Percentiles rank a stretch among this genome's conserved stretches.
These are phyloP conservation scores for Sphenodon punctatus DNA, from an alignment of 2,797 vertebrate species.

Conservation along the genomic window DNA sequence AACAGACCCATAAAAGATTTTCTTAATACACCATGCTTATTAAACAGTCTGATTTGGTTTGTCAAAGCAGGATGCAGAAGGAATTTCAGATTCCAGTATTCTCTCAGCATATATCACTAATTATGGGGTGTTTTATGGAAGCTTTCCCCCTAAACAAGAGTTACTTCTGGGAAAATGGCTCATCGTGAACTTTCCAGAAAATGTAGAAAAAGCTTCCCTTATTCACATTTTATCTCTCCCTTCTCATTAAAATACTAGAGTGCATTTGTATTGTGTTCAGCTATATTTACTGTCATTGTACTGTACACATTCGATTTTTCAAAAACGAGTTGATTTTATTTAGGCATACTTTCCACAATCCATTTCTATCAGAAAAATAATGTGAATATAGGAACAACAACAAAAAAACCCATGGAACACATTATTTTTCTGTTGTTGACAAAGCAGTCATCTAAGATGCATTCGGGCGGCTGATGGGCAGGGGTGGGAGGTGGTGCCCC, in stretches of 20 bases:
- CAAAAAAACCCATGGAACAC: not conserved
- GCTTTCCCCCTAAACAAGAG: not conserved
- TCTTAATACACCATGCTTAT: accelerated
- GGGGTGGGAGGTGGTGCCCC: too few species aligned
- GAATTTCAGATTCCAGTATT: not conserved
- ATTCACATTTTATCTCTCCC: not conserved
- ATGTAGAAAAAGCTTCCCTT: not conserved
- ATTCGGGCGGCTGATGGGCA: not conserved
- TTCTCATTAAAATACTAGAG: not conserved
- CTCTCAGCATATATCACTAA: not conserved
- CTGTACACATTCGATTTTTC: conserved; percentile 16
- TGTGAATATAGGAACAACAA: conserved; percentile 10
- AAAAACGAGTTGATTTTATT: conserved; percentile 12
- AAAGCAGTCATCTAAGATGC: not conserved
- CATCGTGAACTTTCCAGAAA: conserved; percentile 9
- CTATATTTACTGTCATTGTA: conserved; percentile 12
- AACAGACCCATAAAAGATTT: not conserved
- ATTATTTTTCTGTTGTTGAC: conserved; percentile 25
- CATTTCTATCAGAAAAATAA: too few species aligned
- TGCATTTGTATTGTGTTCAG: not conserved
- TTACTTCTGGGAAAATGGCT: not conserved
- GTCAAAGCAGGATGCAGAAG: not conserved
- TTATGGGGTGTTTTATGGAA: not conserved
- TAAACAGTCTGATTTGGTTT: not conserved
- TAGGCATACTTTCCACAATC: too few species aligned